These are phyloP conservation scores for Gasterosteus nipponicus DNA, from an alignment of 2,113 vertebrate genomes.

Conservation along the genomic window DNA sequence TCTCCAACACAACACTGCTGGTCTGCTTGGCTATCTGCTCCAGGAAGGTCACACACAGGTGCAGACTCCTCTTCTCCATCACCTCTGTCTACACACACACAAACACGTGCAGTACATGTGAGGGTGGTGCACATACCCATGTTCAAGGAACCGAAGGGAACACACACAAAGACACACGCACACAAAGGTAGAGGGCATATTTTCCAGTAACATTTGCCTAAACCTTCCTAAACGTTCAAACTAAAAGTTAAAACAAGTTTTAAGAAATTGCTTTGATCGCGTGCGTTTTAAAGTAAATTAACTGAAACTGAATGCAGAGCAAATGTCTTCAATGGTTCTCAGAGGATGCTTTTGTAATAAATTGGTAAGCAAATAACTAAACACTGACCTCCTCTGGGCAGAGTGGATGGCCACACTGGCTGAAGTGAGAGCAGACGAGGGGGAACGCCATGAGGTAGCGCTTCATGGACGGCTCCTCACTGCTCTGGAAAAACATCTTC, in stretches of 20 bases:
- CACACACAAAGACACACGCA: neutral
- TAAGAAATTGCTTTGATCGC: neutral
- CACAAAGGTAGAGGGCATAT: neutral
- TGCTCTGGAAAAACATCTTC: slow-evolving; percentile 86
- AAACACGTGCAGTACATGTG: neutral
- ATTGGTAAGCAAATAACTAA: slow-evolving; percentile 24
- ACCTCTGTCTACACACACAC: slow-evolving; percentile 76
- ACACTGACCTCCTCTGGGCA: slow-evolving; percentile 94
- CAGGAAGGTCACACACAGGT: slow-evolving; percentile 87
- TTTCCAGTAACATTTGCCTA: neutral
- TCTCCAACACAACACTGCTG: slow-evolving; percentile 84
- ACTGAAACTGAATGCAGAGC: neutral
- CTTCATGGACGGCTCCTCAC: slow-evolving; percentile 85
- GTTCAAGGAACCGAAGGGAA: neutral
- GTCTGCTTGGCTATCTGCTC: slow-evolving; percentile 89
- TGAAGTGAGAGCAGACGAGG: slow-evolving; percentile 85
- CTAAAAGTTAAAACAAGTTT: too few relatives aligned
- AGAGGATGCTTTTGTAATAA: neutral
- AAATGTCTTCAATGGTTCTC: neutral
- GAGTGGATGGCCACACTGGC: slow-evolving; percentile 81
- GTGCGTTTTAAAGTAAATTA: neutral
- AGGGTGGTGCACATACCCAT: neutral
- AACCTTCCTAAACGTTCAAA: neutral
- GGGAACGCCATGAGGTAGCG: slow-evolving; percentile 89
- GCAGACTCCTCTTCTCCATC: slow-evolving; percentile 82